Conservation (phyloP, 1,140 invertebrate species). For the Ephestia elutella region DNA sequence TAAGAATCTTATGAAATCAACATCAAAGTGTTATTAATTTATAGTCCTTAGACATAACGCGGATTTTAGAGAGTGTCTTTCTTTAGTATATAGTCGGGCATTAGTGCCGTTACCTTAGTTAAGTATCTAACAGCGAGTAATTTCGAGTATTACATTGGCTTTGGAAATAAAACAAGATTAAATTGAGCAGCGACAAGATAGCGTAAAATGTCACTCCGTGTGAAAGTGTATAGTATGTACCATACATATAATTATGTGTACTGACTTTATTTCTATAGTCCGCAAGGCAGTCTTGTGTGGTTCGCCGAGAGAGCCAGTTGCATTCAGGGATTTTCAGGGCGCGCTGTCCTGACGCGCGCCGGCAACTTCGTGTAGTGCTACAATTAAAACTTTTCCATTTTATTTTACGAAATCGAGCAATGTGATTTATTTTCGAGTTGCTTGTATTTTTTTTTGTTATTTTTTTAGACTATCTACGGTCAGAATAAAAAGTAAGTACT, state of each 20-base stretch:
- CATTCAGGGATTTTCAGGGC: conserved; percentile 16
- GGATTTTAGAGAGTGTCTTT: no score
- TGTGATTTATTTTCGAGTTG: conserved; percentile 11
- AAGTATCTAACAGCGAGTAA: no score
- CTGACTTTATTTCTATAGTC: neutral
- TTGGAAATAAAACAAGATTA: conserved; percentile 1
- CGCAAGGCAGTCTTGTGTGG: conserved; percentile 32
- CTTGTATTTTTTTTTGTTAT: neutral
- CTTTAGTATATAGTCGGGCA: no score
- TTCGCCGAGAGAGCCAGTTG: conserved; percentile 23
- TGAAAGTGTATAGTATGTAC: neutral
- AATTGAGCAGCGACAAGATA: neutral
- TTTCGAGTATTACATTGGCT: neutral
- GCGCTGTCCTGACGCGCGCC: conserved; percentile 8
- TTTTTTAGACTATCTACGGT: neutral
- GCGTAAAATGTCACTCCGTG: conserved; percentile 5
- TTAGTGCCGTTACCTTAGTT: no score
- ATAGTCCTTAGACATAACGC: no score
- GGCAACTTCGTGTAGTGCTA: conserved; percentile 20
- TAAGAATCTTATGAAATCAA: no score
- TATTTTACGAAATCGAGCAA: neutral
- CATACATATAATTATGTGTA: no score
- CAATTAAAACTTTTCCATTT: conserved; percentile 13
- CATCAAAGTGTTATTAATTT: no score
- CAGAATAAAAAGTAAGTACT: neutral